phyloP scores from a whole-genome alignment of 2,797 vertebrate species.

The Mergus octosetaceus region DNA sequence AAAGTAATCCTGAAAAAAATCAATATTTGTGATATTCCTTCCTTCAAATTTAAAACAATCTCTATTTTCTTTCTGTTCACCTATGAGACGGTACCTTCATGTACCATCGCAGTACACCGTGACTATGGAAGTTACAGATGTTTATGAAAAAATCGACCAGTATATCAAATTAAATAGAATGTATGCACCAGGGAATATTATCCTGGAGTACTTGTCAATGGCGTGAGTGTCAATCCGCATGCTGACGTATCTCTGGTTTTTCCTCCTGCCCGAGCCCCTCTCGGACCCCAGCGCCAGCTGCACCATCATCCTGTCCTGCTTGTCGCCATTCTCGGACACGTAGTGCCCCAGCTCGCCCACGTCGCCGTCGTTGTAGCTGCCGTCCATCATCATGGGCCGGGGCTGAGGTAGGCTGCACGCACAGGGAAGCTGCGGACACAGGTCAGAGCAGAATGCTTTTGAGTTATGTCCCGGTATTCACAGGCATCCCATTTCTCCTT shows the following conservation, averaged over 20 bases:
- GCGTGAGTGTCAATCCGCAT: slow-evolving; percentile 90
- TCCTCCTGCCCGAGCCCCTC: slow-evolving; percentile 79
- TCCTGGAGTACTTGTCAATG: slow-evolving; percentile 92
- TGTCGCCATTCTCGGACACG: slow-evolving; percentile 81
- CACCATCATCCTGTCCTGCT: slow-evolving; percentile 85
- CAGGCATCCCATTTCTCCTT: neutral
- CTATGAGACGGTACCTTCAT: neutral
- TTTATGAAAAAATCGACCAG: slow-evolving; percentile 92
- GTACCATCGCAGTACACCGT: neutral
- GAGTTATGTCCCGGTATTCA: neutral
- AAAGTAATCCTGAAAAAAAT: neutral
- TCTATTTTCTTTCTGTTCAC: neutral
- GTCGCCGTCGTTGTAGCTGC: slow-evolving; percentile 86
- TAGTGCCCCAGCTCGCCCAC: slow-evolving; percentile 83
- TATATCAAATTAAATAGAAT: slow-evolving; percentile 94
- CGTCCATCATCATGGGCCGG: slow-evolving; percentile 78
- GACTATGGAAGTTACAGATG: neutral
- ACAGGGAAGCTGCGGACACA: slow-evolving; percentile 82
- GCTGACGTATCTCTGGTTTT: slow-evolving; percentile 81
- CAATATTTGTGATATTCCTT: neutral
- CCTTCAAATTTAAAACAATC: neutral
- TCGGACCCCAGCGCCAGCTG: slow-evolving; percentile 84
- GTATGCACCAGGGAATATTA: slow-evolving; percentile 90
- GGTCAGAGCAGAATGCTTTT: neutral
- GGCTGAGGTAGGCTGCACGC: slow-evolving; percentile 83